Base-by-base conservation (phyloP, 2,113 vertebrate genomes). In the Muntiacus reevesi region DNA sequence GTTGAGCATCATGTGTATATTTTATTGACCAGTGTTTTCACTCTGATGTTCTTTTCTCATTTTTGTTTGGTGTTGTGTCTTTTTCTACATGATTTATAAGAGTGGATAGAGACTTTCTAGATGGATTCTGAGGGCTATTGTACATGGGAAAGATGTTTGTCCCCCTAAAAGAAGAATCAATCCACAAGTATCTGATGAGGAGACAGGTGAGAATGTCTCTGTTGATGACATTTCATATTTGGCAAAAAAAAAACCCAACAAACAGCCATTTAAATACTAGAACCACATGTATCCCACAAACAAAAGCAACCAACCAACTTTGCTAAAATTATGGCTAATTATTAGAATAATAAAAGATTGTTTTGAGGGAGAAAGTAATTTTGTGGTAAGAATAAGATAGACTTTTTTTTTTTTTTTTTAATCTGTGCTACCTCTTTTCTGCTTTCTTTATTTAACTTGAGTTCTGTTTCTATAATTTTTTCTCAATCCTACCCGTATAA, bases 391-490 rank as follows among this genome's bases (percentile, higher is more conserved):
- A 89, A 78, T 47, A 30, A 84, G 62, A 82, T 28, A 47, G 81
- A 57, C 43, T 84, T 87, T 94, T 60, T 59, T 27, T 43, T 36
- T 36, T 36, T 40, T 64, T 95, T 54, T n/a, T 19, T 19, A 8
- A 12, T 74, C 59, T 85, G 64, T 91, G 33, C 47, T 59, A 86
- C 16, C 21, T 43, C 40, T 76, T 71, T 76, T 45, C 79, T 89
- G 19, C 89, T 45, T 30, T 19, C 7, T 87, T 74, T 82, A 45
- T 87, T 67, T 86, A 83, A 89, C 12, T 88, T 94, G 40, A 33
- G n/a, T 95, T 89, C 16, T 91, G 30, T 87, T 92, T 96, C 19
- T 45, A 52, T 59, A 57, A 83, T 71, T 91, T 97, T 23, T 95
- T 88, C 81, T 96, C 62, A 94, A 5, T 5, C 30, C 25, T 54